These are phyloP conservation scores for Amyelois transitella DNA, from an alignment of 1,140 invertebrate genomes.

Conservation along the genomic window DNA sequence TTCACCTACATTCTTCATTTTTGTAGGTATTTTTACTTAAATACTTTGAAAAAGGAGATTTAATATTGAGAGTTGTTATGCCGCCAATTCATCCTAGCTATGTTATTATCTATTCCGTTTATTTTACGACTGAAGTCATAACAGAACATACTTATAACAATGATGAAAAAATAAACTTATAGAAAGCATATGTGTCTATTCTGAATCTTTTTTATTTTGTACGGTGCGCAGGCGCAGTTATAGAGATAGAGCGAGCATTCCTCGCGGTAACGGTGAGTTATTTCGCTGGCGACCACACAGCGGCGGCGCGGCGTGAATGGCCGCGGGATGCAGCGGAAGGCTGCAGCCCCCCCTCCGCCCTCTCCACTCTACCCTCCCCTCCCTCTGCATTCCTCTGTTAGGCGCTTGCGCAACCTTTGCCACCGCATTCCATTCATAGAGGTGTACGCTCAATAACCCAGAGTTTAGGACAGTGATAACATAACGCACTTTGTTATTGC, in stretches of 20 bases:
- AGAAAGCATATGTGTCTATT: neutral
- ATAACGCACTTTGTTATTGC: conserved; percentile 4
- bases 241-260: conserved; percentile 64
- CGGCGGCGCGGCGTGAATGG: conserved; percentile 61
- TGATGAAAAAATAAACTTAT: too few relatives aligned
- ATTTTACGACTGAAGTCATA: too few relatives aligned
- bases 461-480: conserved; percentile 17
- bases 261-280: conserved; percentile 69
- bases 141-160: too few relatives aligned
- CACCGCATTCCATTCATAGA: conserved; percentile 71
- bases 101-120: too few relatives aligned
- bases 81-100: too few relatives aligned
- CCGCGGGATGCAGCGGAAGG: conserved; percentile 59
- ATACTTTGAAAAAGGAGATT: too few relatives aligned
- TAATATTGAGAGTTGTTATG: too few relatives aligned
- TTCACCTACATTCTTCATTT: too few relatives aligned
- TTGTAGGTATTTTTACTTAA: too few relatives aligned
- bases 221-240: conserved; percentile 23
- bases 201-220: neutral
- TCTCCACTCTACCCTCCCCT: conserved; percentile 11
- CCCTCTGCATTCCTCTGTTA: conserved; percentile 45
- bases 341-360: conserved; percentile 31
- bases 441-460: conserved; percentile 48
- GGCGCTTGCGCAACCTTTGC: conserved; percentile 61
- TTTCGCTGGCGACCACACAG: conserved; percentile 61